Base-by-base conservation (phyloP, 2,888 invertebrate species). In the Chironomus riparius region DNA sequence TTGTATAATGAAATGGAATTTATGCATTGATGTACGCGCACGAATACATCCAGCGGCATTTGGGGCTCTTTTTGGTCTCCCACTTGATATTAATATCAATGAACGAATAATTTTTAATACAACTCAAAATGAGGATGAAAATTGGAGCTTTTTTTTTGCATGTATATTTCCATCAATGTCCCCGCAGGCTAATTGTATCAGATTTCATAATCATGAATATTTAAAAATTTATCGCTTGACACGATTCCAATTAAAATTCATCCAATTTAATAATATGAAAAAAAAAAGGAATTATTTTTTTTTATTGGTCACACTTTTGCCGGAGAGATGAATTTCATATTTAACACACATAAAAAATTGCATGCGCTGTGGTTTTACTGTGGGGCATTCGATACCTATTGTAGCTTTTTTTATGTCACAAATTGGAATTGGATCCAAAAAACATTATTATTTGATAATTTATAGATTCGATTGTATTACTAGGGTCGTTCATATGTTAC, bases 241-340 rank as follows among this genome's bases (percentile, higher is more conserved):
- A 72, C 72, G 72, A 72, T 28, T 72, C 72, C 72, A 72, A 72
- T 72, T 72, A 72, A 72, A 72, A 61, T 72, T 72, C 15, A 72
- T 15, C 62, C 61, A 72, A 68, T 72, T 72, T 71, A 50, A 38
- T 38, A 38, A 38, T 38, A 38, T 38, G 5, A n/a, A n/a, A n/a
- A n/a, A 38, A 50, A 56, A 56, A 18, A 56, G 56, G 15, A 38
- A 38, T 38, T 15, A 24, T n/a, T n/a, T 56, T 56, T 65, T 70
- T 72, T 72, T 72, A 72, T 72, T 50, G 72, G 68, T 68, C 38
- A 38, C 5, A 38, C 68, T 38, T 68, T 38, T 56, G 15, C 15
- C 4, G 15, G 56, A 38, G 68, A 10, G 15, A 28, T 68, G 47
- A 70, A 70, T 70, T 48, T 47, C 47, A 70, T 48, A 68, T 28